Evolutionary conservation across 23 tunicate genomes (phyloP).

Genomic region (Pegea sp.): DNA sequence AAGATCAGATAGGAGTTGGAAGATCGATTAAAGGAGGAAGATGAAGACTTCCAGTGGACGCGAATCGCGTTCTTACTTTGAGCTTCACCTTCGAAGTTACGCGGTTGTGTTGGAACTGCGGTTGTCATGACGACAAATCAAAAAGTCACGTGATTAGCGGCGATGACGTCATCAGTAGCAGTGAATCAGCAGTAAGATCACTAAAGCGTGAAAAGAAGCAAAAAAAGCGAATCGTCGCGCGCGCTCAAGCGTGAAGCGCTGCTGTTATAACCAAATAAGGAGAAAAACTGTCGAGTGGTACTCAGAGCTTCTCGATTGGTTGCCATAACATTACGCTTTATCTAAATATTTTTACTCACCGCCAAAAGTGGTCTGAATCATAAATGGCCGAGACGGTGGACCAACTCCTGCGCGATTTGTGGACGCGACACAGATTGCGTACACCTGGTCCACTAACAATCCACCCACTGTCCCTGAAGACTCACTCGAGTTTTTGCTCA

Average conservation of each 20-base stretch:
- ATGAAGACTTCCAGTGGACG: slow-evolving; percentile 41
- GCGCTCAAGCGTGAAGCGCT: no score
- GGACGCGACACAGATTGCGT: slow-evolving; percentile 42
- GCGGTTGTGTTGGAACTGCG: slow-evolving; percentile 79
- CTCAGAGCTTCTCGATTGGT: background rate
- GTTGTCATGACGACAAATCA: no score
- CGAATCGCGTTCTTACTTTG: slow-evolving; percentile 13
- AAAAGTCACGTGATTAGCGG: no score
- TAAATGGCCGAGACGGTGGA: slow-evolving; percentile 15
- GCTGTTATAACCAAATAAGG: no score
- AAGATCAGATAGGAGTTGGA: no score
- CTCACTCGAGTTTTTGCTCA: background rate
- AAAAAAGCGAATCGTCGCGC: no score
- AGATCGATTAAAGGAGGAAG: no score
- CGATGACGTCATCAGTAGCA: no score
- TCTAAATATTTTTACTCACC: no score
- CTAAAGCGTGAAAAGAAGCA: no score
- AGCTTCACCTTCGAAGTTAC: slow-evolving; percentile 30
- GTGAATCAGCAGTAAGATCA: no score
- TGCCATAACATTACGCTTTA: background rate
- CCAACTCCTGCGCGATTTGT: slow-evolving; percentile 42
- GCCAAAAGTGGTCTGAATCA: slow-evolving; percentile 36
- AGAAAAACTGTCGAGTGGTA: no score
- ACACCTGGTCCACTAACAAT: slow-evolving; percentile 14
- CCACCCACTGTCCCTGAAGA: slow-evolving; percentile 2